Conservation (phyloP, 1,140 invertebrate genomes). For the Meteorus sp. region DNA sequence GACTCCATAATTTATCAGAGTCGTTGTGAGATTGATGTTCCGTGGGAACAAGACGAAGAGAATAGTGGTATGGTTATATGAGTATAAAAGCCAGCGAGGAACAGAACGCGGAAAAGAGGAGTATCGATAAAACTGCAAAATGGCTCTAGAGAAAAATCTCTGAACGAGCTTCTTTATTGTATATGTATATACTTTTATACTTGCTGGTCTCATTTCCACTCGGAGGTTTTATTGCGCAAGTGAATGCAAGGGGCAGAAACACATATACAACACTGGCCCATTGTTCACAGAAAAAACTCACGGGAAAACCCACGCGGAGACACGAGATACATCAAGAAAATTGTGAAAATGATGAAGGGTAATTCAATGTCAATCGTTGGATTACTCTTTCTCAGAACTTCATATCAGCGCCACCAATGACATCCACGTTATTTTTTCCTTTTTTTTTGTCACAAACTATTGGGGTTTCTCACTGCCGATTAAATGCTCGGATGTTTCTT, state of each 20-base stretch:
- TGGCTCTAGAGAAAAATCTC: constrained; percentile 3
- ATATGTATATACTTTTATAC: not conserved
- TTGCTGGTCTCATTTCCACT: constrained; percentile 1
- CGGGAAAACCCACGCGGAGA: too few relatives aligned
- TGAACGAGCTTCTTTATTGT: not conserved
- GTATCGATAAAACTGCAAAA: constrained; percentile 12
- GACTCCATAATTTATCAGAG: constrained; percentile 7
- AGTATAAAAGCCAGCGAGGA: not conserved
- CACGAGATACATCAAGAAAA: constrained; percentile 1
- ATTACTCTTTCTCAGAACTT: too few relatives aligned
- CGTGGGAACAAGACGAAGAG: not conserved
- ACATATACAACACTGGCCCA: too few relatives aligned
- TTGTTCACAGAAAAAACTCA: too few relatives aligned
- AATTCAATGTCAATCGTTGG: constrained; percentile 18
- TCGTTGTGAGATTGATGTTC: constrained; percentile 1
- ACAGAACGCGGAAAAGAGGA: not conserved
- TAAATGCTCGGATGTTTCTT: constrained; percentile 4
- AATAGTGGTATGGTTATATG: not conserved
- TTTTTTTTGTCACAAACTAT: constrained; percentile 4
- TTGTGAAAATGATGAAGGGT: constrained; percentile 2
- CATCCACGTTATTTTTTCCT: not conserved
- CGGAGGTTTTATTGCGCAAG: constrained; percentile 2
- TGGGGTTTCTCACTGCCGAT: constrained; percentile 10
- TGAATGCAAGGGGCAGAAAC: not conserved
- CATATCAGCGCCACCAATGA: too few relatives aligned